Evolutionary conservation across 2,113 vertebrate genomes (phyloP).

Genomic region (Ascaphus truei): DNA sequence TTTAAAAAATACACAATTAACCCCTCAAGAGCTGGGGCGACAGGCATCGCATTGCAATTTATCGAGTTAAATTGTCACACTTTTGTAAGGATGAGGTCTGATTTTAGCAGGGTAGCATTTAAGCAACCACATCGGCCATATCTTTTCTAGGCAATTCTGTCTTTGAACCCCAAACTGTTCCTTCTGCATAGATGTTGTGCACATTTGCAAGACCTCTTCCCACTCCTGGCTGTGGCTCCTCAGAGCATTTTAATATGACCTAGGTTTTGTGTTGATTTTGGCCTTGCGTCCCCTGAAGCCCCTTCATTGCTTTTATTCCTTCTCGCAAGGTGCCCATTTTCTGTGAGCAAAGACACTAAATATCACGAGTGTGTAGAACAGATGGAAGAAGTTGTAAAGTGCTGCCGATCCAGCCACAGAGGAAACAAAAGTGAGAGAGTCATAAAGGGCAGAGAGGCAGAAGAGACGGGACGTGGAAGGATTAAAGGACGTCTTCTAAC

Average conservation of each 20-base stretch:
- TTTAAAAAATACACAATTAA: background rate
- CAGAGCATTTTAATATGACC: too few relatives aligned
- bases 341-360: too few relatives aligned
- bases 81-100: background rate
- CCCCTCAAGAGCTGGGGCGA: background rate
- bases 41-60: background rate
- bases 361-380: background rate
- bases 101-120: background rate
- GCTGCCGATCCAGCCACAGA: background rate
- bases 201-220: too few relatives aligned
- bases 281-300: too few relatives aligned
- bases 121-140: too few relatives aligned
- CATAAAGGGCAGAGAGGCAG: constrained; percentile 20
- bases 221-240: too few relatives aligned
- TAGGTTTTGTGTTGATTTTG: too few relatives aligned
- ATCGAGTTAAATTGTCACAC: background rate
- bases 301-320: too few relatives aligned
- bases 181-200: too few relatives aligned
- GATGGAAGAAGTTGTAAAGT: constrained; percentile 9
- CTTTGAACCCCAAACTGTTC: too few relatives aligned
- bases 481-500: constrained; percentile 27
- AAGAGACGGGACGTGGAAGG: constrained; percentile 15
- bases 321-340: too few relatives aligned
- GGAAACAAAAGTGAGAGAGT: constrained; percentile 28
- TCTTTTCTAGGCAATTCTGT: too few relatives aligned